These are phyloP conservation scores for Salmo trutta DNA, from an alignment of 2,797 vertebrate species.

Conservation along the genomic window DNA sequence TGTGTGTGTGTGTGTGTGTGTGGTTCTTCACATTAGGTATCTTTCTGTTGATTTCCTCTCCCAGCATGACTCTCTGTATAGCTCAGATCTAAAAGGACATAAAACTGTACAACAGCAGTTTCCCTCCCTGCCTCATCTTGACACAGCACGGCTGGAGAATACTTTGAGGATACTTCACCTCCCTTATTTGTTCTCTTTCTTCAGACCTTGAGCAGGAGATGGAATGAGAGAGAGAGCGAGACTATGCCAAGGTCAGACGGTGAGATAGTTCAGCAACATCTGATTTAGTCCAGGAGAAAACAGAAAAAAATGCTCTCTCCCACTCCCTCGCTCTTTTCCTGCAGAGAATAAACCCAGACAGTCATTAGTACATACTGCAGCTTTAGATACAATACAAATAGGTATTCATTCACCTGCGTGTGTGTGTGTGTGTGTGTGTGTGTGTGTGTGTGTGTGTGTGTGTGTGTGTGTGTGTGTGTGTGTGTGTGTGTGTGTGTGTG, in stretches of 20 bases:
- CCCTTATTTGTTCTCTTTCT: constrained; percentile 36
- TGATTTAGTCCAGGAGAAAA: not conserved
- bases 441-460: too few species aligned
- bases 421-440: not conserved
- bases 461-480: too few species aligned
- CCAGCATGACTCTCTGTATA: constrained; percentile 49
- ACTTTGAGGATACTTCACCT: constrained; percentile 57
- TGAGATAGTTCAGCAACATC: not conserved
- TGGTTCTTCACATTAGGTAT: constrained; percentile 37
- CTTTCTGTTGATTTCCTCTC: constrained; percentile 45
- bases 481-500: too few species aligned
- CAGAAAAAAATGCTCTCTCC: too few species aligned
- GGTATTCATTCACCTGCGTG: not conserved
- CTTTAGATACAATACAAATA: not conserved
- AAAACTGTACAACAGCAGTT: constrained; percentile 68
- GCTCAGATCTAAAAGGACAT: constrained; percentile 60
- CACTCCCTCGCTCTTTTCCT: not conserved
- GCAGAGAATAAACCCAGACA: not conserved
- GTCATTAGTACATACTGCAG: not conserved
- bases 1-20: constrained; percentile 4
- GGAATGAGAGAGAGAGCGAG: not conserved
- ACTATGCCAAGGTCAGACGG: not conserved
- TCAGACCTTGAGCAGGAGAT: constrained; percentile 17
- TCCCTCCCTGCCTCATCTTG: constrained; percentile 42
- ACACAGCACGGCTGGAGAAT: constrained; percentile 50